Evolutionary conservation across 2,113 vertebrate genomes (phyloP).

Genomic region (Dissostichus mawsoni): DNA sequence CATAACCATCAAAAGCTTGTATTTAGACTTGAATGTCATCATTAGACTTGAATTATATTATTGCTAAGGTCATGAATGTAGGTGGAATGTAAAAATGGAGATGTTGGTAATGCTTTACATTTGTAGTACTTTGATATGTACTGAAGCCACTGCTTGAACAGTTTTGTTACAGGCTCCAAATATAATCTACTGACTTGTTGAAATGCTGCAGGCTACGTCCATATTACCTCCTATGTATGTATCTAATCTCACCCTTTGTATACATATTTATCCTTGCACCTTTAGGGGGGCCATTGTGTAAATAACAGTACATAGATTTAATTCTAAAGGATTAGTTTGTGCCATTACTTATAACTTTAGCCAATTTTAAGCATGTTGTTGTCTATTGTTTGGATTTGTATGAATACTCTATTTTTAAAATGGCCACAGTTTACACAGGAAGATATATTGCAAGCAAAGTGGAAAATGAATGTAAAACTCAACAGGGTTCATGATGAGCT

Average conservation of each 20-base stretch:
- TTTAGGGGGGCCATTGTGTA: background rate
- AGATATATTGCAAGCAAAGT: background rate
- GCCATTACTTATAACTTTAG: background rate
- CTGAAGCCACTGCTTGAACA: background rate
- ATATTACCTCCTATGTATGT: background rate
- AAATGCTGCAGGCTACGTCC: conserved; percentile 2
- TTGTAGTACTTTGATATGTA: background rate
- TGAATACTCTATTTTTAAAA: background rate
- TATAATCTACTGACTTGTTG: background rate
- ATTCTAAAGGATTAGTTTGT: background rate
- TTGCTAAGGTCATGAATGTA: conserved; percentile 44
- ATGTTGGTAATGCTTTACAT: conserved; percentile 12
- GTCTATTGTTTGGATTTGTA: background rate
- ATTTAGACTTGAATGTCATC: conserved; percentile 34
- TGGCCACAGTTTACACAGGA: background rate
- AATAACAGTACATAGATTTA: too few relatives aligned
- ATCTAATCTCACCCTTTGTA: background rate
- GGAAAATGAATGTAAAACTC: background rate
- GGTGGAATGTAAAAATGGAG: conserved; percentile 44
- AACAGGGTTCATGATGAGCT: background rate
- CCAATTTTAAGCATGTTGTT: background rate
- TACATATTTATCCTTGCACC: background rate
- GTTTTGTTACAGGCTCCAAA: conserved; percentile 1
- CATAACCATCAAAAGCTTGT: conserved; percentile 18
- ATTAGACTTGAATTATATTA: conserved; percentile 35